These are phyloP conservation scores for Ophiothrix spiculata DNA, from an alignment of 35 echinoderm and acorn worm species.

Conservation along the genomic window DNA sequence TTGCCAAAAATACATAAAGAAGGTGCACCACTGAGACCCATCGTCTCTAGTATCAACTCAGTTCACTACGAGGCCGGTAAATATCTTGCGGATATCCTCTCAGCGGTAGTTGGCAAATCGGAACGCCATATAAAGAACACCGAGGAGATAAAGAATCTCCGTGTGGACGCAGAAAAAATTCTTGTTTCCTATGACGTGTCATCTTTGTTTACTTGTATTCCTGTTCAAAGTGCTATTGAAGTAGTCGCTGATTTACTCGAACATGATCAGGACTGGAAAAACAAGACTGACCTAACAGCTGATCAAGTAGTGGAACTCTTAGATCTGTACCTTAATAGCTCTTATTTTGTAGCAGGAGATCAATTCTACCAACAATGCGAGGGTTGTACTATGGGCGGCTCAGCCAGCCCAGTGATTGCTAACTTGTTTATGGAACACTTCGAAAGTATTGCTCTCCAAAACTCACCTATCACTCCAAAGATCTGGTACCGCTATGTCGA, in stretches of 20 bases:
- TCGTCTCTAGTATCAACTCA: neutral
- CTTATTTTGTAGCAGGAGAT: neutral
- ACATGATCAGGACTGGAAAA: no score
- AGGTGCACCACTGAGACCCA: neutral
- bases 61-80: neutral
- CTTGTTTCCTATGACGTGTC: no score
- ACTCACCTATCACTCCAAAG: neutral
- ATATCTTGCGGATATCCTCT: neutral
- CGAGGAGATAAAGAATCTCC: neutral
- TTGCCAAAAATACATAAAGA: neutral
- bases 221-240: neutral
- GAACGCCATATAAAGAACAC: neutral
- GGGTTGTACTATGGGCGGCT: neutral
- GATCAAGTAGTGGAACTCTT: neutral
- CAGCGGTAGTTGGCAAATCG: neutral
- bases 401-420: neutral
- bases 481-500: neutral
- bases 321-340: neutral
- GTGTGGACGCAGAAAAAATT: neutral
- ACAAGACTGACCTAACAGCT: no score
- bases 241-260: no score
- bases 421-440: conserved; percentile 17
- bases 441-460: neutral
- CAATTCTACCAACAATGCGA: neutral
- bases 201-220: neutral